Percentiles rank a stretch among this genome's conserved stretches.
These are phyloP conservation scores for Wiebesia pumilae DNA, from an alignment of 1,140 invertebrate genomes.

Conservation along the genomic window DNA sequence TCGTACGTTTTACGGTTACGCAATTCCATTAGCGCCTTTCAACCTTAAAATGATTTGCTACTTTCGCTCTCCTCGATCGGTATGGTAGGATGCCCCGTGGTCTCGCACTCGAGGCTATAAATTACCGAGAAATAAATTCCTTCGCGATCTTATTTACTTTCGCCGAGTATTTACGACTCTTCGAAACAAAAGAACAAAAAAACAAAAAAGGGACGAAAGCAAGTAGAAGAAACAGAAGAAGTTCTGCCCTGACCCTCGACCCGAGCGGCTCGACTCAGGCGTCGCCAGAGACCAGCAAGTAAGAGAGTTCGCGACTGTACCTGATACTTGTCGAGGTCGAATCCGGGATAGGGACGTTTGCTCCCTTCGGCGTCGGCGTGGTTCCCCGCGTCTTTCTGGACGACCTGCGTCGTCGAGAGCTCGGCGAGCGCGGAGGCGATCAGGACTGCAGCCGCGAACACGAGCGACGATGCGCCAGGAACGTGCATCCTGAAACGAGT, in stretches of 20 bases:
- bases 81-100: too few relatives aligned
- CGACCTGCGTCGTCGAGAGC: constrained; percentile 1
- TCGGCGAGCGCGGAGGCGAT: neutral
- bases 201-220: too few relatives aligned
- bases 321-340: constrained; percentile 32
- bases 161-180: too few relatives aligned
- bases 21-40: neutral
- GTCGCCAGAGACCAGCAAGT: too few relatives aligned
- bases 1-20: neutral
- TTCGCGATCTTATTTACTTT: neutral
- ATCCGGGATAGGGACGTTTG: neutral
- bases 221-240: too few relatives aligned
- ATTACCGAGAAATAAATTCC: neutral
- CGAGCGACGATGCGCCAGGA: neutral
- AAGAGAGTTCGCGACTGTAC: neutral
- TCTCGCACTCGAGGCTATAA: too few relatives aligned
- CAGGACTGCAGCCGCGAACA: neutral
- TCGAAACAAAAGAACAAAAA: too few relatives aligned
- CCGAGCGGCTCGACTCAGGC: too few relatives aligned
- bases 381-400: neutral
- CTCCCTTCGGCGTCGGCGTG: neutral
- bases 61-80: neutral
- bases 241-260: too few relatives aligned
- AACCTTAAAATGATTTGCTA: neutral
- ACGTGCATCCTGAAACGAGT: constrained; percentile 3